Conservation (phyloP, 2,888 invertebrate genomes). For the Blastobasis adustella region DNA sequence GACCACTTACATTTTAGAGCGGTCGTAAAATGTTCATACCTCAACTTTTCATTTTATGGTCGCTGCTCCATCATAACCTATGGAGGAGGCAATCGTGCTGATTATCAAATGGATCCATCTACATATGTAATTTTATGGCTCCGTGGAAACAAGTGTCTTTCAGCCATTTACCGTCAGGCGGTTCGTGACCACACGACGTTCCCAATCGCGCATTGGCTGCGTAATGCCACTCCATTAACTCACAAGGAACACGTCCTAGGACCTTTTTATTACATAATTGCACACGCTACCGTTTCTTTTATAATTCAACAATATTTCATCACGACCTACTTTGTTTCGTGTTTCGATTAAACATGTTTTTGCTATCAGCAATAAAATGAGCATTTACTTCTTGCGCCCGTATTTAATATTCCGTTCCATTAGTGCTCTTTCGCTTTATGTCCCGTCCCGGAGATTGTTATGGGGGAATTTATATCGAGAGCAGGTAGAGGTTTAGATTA, state of each 20-base stretch:
- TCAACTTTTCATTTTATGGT: constrained; percentile 30
- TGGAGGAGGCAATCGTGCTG: constrained; percentile 27
- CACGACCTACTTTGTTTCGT: constrained; percentile 35
- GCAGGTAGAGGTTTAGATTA: constrained; percentile 63
- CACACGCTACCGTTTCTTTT: constrained; percentile 31
- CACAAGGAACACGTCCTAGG: constrained; percentile 44
- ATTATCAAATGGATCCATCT: constrained; percentile 40
- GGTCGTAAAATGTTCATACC: constrained; percentile 19
- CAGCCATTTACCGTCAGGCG: constrained; percentile 33
- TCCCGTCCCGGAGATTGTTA: constrained; percentile 26
- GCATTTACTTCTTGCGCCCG: constrained; percentile 35
- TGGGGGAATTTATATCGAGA: constrained; percentile 44
- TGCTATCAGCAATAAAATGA: constrained; percentile 37
- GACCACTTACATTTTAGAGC: constrained; percentile 21
- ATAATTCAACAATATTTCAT: constrained; percentile 28
- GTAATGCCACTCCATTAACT: constrained; percentile 45
- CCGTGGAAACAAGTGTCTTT: constrained; percentile 59
- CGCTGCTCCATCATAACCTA: constrained; percentile 30
- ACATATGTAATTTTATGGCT: constrained; percentile 55
- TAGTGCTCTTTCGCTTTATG: constrained; percentile 32
- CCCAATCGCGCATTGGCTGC: constrained; percentile 33
- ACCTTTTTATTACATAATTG: constrained; percentile 59
- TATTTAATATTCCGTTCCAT: constrained; percentile 40
- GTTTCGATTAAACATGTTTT: constrained; percentile 35
- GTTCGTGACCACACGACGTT: constrained; percentile 36